These are phyloP conservation scores for Amiota communis DNA, from an alignment of 2,888 invertebrate species.

Conservation along the genomic window DNA sequence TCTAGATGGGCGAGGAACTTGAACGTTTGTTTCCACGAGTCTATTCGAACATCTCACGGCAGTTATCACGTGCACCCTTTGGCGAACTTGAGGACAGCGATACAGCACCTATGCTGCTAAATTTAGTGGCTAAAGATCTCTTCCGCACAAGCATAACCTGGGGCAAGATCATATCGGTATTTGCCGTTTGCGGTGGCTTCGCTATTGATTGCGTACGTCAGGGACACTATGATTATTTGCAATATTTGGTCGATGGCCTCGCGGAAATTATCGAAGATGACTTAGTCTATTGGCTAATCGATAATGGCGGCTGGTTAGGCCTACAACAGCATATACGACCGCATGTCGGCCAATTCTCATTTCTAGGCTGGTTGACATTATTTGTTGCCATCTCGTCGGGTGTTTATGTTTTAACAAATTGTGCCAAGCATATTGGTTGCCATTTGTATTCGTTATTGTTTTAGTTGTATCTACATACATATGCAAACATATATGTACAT, in stretches of 20 bases:
- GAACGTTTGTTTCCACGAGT: slow-evolving; percentile 87
- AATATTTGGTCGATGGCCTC: slow-evolving; percentile 84
- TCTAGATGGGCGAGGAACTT: slow-evolving; percentile 79
- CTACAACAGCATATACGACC: slow-evolving; percentile 70
- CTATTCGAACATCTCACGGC: slow-evolving; percentile 82
- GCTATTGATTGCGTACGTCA: slow-evolving; percentile 86
- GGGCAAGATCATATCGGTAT: slow-evolving; percentile 87
- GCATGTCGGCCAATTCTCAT: slow-evolving; percentile 65
- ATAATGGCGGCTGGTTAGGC: slow-evolving; percentile 86
- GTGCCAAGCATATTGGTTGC: slow-evolving; percentile 69
- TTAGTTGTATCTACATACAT: slow-evolving; percentile 46
- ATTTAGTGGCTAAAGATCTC: slow-evolving; percentile 82
- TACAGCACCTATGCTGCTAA: slow-evolving; percentile 75
- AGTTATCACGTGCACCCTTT: slow-evolving; percentile 79
- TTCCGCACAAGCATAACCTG: slow-evolving; percentile 82
- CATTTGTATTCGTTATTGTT: slow-evolving; percentile 72
- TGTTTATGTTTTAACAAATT: slow-evolving; percentile 69
- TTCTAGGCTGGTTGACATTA: slow-evolving; percentile 70
- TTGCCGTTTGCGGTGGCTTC: slow-evolving; percentile 87
- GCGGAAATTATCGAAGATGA: slow-evolving; percentile 82
- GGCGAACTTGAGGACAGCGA: slow-evolving; percentile 75
- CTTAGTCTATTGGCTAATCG: slow-evolving; percentile 82
- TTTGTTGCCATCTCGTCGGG: slow-evolving; percentile 70
- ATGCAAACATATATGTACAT: not conserved
- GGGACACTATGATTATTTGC: slow-evolving; percentile 85